phyloP scores from a whole-genome alignment of 2,113 vertebrate species.

The Sinocyclocheilus anshuiensis region DNA sequence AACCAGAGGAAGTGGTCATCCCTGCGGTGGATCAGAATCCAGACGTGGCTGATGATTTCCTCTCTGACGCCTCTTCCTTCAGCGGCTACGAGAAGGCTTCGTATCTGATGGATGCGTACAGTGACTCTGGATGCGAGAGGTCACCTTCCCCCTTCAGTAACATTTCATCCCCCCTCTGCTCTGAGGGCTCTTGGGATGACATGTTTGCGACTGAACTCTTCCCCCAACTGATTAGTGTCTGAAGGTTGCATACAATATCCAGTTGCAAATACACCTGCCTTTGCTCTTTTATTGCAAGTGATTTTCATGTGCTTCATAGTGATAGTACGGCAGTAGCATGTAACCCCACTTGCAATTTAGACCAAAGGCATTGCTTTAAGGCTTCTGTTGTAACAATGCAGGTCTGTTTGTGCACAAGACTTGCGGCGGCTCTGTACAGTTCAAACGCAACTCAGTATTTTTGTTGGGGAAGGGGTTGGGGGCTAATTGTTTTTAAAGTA shows the following conservation, averaged over 20 bases:
- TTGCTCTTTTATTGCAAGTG: conserved; percentile 55
- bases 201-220: conserved; percentile 95
- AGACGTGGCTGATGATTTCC: conserved; percentile 72
- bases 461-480: conserved; percentile 47
- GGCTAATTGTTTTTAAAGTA: conserved; percentile 50
- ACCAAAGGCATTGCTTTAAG: conserved; percentile 58
- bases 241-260: conserved; percentile 45
- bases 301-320: conserved; percentile 50
- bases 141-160: conserved; percentile 90
- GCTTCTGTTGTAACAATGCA: conserved; percentile 59
- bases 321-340: conserved; percentile 8
- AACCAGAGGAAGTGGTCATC: conserved; percentile 82
- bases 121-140: conserved; percentile 92
- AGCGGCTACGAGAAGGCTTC: conserved; percentile 75
- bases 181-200: conserved; percentile 85
- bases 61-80: conserved; percentile 68
- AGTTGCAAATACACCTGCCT: not conserved
- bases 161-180: conserved; percentile 84
- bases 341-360: conserved; percentile 10
- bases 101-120: conserved; percentile 81
- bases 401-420: not conserved
- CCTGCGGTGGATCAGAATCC: conserved; percentile 66
- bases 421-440: not conserved
- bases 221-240: conserved; percentile 93
- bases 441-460: conserved; percentile 55